phyloP scores from a whole-genome alignment of 1,140 invertebrate genomes.

The Chironomus tepperi region DNA sequence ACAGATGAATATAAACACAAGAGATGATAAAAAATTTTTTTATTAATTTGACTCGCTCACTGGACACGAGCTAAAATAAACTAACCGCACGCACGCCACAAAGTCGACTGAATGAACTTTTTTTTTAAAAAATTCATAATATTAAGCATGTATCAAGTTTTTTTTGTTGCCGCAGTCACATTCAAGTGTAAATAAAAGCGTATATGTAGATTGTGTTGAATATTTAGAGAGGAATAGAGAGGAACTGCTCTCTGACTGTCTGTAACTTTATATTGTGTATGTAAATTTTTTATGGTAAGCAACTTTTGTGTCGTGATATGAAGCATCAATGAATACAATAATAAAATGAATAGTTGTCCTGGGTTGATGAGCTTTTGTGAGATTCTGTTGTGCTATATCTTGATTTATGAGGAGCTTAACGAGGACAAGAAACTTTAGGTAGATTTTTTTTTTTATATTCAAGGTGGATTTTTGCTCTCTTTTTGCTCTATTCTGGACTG shows the following conservation, averaged over 20 bases:
- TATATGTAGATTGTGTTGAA: neutral
- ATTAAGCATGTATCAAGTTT: neutral
- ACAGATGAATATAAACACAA: neutral
- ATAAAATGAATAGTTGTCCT: too few relatives aligned
- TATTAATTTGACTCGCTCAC: neutral
- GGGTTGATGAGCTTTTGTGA: too few relatives aligned
- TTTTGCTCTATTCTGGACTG: too few relatives aligned
- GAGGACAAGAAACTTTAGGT: neutral
- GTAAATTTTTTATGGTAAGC: too few relatives aligned
- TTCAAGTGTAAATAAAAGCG: neutral
- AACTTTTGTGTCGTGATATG: too few relatives aligned
- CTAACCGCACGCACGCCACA: constrained; percentile 4
- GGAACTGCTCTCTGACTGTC: neutral
- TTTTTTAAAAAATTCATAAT: neutral
- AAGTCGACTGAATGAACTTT: constrained; percentile 4
- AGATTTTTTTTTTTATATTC: neutral
- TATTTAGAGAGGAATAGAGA: neutral
- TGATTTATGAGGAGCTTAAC: neutral
- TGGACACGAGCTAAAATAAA: neutral
- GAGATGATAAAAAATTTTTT: neutral
- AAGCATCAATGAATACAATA: too few relatives aligned
- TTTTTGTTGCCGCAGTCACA: neutral
- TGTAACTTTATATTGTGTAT: too few relatives aligned
- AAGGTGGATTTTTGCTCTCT: neutral
- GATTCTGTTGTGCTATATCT: too few relatives aligned